Conservation (phyloP, 2,113 vertebrate genomes). For the Rhinoptilus africanus region DNA sequence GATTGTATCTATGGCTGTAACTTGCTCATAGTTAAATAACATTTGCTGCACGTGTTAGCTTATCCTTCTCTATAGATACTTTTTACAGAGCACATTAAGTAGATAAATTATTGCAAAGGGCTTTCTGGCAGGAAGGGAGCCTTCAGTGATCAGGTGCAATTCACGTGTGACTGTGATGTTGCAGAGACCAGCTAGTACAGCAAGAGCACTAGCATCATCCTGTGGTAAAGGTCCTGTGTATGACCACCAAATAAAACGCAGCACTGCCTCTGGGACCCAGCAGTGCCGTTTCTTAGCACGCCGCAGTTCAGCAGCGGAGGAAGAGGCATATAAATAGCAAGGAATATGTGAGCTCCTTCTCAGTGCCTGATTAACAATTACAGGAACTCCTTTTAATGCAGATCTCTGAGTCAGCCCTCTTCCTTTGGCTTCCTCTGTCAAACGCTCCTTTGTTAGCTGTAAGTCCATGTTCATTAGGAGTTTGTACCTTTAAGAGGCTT, state of each 20-base stretch:
- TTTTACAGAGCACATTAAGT: background rate
- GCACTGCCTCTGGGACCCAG: background rate
- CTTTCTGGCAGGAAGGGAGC: background rate
- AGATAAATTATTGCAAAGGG: background rate
- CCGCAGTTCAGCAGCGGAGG: background rate
- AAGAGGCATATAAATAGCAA: slow-evolving; percentile 46
- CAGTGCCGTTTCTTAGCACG: background rate
- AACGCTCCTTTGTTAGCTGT: slow-evolving; percentile 12
- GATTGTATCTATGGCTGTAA: background rate
- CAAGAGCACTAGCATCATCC: background rate
- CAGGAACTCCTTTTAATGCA: slow-evolving; percentile 34
- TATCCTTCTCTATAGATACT: background rate
- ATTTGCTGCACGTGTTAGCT: background rate
- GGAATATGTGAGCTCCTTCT: slow-evolving; percentile 30
- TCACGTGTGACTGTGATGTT: background rate
- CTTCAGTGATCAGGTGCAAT: background rate
- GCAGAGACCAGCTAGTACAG: background rate
- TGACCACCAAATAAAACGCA: background rate
- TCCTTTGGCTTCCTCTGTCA: slow-evolving; percentile 41
- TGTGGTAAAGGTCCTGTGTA: background rate
- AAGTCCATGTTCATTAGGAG: slow-evolving; percentile 3
- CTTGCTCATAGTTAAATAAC: background rate
- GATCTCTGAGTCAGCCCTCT: slow-evolving; percentile 31
- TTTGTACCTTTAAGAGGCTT: slow-evolving; percentile 45
- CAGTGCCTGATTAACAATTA: slow-evolving; percentile 7